A percentile compares a stretch with the other conserved stretches of the same genome.
phyloP scores from a whole-genome alignment of 2,888 invertebrate genomes.

The Drosophila emarginata region DNA sequence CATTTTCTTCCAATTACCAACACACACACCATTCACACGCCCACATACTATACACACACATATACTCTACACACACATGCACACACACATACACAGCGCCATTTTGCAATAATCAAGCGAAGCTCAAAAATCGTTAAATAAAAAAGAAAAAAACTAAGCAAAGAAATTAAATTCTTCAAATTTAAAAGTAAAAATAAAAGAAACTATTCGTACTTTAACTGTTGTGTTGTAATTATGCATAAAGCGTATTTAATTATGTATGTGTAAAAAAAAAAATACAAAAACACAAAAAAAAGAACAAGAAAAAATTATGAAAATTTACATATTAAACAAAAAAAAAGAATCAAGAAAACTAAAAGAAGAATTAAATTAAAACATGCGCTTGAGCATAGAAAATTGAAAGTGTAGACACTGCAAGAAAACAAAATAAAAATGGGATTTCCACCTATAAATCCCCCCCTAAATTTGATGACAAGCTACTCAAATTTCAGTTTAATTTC shows the following conservation, averaged over 20 bases:
- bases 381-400: constrained; percentile 45
- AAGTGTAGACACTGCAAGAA: constrained; percentile 64
- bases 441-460: constrained; percentile 12
- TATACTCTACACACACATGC: constrained; percentile 21
- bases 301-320: constrained; percentile 41
- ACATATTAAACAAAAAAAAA: constrained; percentile 21
- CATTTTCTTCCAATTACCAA: constrained; percentile 77
- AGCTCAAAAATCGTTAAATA: constrained; percentile 60
- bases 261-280: constrained; percentile 60
- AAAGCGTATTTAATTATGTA: constrained; percentile 74
- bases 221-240: constrained; percentile 78
- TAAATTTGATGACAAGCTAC: background rate
- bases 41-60: constrained; percentile 34
- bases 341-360: constrained; percentile 2
- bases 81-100: constrained; percentile 28
- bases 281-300: constrained; percentile 31
- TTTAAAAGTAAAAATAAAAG: constrained; percentile 43
- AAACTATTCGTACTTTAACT: constrained; percentile 72
- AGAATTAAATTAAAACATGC: constrained; percentile 49
- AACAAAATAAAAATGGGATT: constrained; percentile 26
- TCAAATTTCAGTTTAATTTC: constrained; percentile 14
- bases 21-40: constrained; percentile 24
- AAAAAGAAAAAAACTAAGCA: constrained; percentile 28
- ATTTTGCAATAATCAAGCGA: constrained; percentile 52
- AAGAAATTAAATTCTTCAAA: constrained; percentile 48